Base-by-base conservation (phyloP, 1,140 invertebrate species). In the Homarus americanus region DNA sequence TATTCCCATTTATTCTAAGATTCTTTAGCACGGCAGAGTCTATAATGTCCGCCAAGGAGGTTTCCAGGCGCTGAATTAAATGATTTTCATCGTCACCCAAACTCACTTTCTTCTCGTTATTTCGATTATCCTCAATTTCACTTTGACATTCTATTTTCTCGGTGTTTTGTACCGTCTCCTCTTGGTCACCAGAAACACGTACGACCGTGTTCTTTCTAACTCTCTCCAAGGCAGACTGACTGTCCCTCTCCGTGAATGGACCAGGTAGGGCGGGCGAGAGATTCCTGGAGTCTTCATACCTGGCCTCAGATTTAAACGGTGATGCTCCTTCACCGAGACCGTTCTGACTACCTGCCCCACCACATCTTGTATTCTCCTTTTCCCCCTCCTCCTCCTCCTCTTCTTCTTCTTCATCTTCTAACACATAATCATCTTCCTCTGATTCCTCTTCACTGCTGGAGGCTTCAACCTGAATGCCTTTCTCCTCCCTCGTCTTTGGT, bases 1-100 rank as follows among this genome's bases (percentile, higher is more conserved):
- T 85, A 53, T 88, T 90, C 20, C 91, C 91, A 28, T 88, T 90
- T 32, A 92, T 80, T 34, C 63, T 82, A 32, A 92, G 86, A 53
- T 91, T 91, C 44, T 85, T 91, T 17, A 91, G 82, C 40, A 91
- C 89, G 0, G 89, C 82, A 7, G 89, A 76, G 38, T 91, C 89
- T 44, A 91, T 91, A 34, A 91, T 91, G 75, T 91, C 89, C 5
- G 89, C 89, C 38, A 91, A 53, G 28, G 89, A 91, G 0, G 89
- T 85, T 28, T 91, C 89, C 34, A 91, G 83, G 9, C 82, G 75
- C 49, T 91, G 82, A 28, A 91, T 91, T 40, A 91, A 49, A 10
- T 91, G 89, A 32, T 44, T 86, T 24, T 80, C 89, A 10, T 76
- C 89, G 24, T 79, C 82, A 63, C 66, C 83, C 32, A 85, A 28